These are phyloP conservation scores for Tenthredo amoena DNA, from an alignment of 2,888 invertebrate genomes.

Conservation along the genomic window DNA sequence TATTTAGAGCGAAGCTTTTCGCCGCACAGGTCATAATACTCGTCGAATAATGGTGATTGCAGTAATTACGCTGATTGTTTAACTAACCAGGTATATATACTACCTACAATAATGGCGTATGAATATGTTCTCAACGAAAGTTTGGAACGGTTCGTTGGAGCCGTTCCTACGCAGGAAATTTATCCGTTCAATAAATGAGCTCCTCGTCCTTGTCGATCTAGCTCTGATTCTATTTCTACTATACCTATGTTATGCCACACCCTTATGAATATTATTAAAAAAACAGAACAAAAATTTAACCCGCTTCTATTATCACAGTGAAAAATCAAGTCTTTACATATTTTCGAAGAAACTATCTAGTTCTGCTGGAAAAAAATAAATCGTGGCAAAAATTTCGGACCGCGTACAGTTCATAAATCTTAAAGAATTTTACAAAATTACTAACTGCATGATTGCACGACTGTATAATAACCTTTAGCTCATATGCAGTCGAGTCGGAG, in stretches of 20 bases:
- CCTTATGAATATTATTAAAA: background rate
- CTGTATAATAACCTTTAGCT: background rate
- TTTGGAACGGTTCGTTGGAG: slow-evolving; percentile 29
- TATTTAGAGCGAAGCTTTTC: slow-evolving; percentile 13
- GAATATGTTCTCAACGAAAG: slow-evolving; percentile 21
- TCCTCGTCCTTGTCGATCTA: background rate
- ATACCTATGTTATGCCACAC: slow-evolving; percentile 2
- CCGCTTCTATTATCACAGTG: background rate
- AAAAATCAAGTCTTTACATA: background rate
- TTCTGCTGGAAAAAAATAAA: background rate
- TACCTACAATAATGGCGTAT: background rate
- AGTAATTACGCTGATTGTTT: slow-evolving; percentile 39
- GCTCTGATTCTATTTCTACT: background rate
- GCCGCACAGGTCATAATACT: background rate
- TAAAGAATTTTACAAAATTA: background rate
- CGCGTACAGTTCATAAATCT: background rate
- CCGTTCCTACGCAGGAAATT: slow-evolving; percentile 15
- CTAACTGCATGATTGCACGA: background rate
- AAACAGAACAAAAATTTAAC: background rate
- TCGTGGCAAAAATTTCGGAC: too few species aligned
- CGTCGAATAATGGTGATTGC: background rate
- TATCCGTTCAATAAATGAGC: slow-evolving; percentile 14
- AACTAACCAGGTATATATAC: background rate
- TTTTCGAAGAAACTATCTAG: too few species aligned
- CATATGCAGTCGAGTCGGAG: background rate